A percentile compares a stretch with the other conserved stretches of the same genome.
phyloP scores from a whole-genome alignment of 1,140 invertebrate species.

The Hyles euphorbiae region DNA sequence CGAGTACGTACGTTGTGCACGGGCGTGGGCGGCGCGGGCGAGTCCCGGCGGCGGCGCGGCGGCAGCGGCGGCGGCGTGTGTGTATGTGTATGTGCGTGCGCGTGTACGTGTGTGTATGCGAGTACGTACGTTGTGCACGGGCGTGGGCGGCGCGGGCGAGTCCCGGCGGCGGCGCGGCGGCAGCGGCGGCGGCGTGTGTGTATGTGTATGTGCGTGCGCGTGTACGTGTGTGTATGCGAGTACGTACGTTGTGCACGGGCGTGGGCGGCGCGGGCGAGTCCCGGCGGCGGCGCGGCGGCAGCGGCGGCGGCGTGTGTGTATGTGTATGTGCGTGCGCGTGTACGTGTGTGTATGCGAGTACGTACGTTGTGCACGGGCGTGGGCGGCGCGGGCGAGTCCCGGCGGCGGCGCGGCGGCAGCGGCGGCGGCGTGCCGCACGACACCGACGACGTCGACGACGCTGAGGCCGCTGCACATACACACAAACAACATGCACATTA shows the following conservation, averaged over 20 bases:
- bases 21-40: constrained; percentile 51
- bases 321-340: neutral
- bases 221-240: too few species aligned
- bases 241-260: constrained; percentile 34
- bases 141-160: constrained; percentile 53
- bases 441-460: constrained; percentile 3
- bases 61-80: constrained; percentile 62
- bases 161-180: constrained; percentile 58
- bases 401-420: constrained; percentile 53
- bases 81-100: neutral
- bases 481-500: too few species aligned
- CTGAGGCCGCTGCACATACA: neutral
- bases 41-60: constrained; percentile 55
- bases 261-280: constrained; percentile 59
- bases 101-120: too few species aligned
- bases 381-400: constrained; percentile 56
- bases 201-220: neutral
- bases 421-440: constrained; percentile 55
- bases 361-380: constrained; percentile 41
- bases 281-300: constrained; percentile 55
- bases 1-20: constrained; percentile 33
- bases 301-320: constrained; percentile 48
- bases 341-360: neutral
- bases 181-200: constrained; percentile 53
- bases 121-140: constrained; percentile 34